Evolutionary conservation across 2,113 vertebrate genomes (phyloP).

Genomic region (Setophaga kirtlandii): DNA sequence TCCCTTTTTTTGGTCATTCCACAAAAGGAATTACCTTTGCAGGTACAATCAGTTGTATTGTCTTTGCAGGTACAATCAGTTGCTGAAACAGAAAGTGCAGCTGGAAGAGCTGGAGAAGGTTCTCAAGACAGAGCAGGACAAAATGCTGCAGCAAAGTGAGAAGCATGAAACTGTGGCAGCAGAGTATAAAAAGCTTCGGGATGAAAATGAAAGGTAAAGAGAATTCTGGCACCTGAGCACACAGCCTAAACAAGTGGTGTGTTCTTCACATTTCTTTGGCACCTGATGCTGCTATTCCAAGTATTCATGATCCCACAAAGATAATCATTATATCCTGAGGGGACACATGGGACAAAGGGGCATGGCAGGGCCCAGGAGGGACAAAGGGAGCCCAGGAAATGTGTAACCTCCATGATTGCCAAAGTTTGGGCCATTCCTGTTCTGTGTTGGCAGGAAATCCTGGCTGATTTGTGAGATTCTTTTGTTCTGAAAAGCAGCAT

Average conservation of each 20-base stretch:
- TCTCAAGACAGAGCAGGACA: constrained; percentile 89
- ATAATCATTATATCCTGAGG: not conserved
- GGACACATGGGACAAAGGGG: not conserved
- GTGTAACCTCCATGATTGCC: accelerated
- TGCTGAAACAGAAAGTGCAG: constrained; percentile 92
- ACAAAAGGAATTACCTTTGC: not conserved
- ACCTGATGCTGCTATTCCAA: not conserved
- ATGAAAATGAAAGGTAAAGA: constrained; percentile 90
- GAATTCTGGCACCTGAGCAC: not conserved
- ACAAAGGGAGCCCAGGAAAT: not conserved
- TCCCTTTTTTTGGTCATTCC: not conserved
- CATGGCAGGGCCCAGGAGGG: not conserved
- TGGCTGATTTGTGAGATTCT: not conserved
- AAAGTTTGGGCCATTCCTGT: not conserved
- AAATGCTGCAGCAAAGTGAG: constrained; percentile 89
- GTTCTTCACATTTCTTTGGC: not conserved
- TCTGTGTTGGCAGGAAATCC: not conserved
- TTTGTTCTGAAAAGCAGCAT: not conserved
- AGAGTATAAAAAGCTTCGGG: constrained; percentile 86
- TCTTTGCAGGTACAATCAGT: constrained; percentile 87
- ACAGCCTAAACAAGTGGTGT: not conserved
- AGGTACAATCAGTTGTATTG: constrained; percentile 87
- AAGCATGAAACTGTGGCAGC: constrained; percentile 84
- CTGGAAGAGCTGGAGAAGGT: constrained; percentile 91
- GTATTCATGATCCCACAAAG: not conserved